Evolutionary conservation across 64 coral and sea anemone species (phyloP), one percentile per base, ranked within the genome.

Genomic region (Pocillopora verrucosa): DNA sequence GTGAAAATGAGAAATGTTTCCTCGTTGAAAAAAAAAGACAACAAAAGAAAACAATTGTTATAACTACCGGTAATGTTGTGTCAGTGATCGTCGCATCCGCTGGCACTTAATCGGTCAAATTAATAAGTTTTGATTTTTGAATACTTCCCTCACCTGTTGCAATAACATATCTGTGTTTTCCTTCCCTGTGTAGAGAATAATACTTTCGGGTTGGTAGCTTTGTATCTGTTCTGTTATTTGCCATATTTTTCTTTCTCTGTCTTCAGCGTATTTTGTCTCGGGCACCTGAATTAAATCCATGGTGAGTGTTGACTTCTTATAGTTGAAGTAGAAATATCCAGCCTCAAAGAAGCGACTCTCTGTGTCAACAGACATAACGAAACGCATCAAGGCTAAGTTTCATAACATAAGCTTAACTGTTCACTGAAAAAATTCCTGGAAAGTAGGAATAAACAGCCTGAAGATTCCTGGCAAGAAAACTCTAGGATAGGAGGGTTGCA

Each of bases 171-270:
- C 60, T 16, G 24, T 56, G 34, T 78, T 78, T 68, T 69, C 63
- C 10, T 79, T 68, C 9, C 38, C 67, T 17, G 65, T 79, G 25
- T 90, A 90, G 60, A 90, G 88, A 2, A 90, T 65, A 74, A 90
- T 90, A 73, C 80, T 77, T 17, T 90, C 88, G 0, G 65, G 76
- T 13, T 81, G 26, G 72, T 70, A n/a, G 34, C 14, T 78, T 60
- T 45, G 60, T 26, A 90, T 67, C 6, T 77, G 20, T 12, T 73
- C 59, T 51, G 58, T 58, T 16, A n/a, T 19, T 22, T 36, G 69
- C 16, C 17, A 16, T 13, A 79, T 35, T 12, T 9, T 11, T 45
- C 17, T 61, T 45, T 16, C 9, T 59, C 15, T 65, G 1, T 59
- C 76, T 36, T 36, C 19, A 10, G 4, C 34, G n/a, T 81, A 36